Evolutionary conservation across 2,797 vertebrate genomes (phyloP), one percentile per base, ranked within the genome.

Genomic region (Arrhamphus sclerolepis): DNA sequence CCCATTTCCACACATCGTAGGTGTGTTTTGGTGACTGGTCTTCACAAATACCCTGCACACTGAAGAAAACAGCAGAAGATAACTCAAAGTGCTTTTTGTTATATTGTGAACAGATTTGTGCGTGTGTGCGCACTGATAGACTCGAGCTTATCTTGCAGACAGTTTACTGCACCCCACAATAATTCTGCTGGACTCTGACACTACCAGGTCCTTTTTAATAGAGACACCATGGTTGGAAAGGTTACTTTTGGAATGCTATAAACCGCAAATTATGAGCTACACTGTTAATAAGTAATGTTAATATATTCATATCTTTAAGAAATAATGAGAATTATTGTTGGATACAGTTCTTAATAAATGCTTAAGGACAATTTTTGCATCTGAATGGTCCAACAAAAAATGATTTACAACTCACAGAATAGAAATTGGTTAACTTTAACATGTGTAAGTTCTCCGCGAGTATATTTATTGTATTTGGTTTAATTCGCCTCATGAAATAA

Each of bases 1-100:
- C 75, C 76, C 2, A 34, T 62, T 70, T 75, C 62, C 76, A 53
- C 54, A 70, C 51, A 75, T 77, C 60, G 48, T 50, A 66, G 70
- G 54, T 62, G 51, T 28, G 56, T 78, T 84, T 72, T 7, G 67
- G 19, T 62, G 60, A 66, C 56, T 17, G 2, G 48, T 74, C 42
- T 55, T 62, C 54, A 46, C 60, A 51, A 61, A 72, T 39, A 70
- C 40, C 1, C 17, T 29, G n/a, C 1, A 29, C 20, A 53, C 34
- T 21, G 44, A 52, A 47, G 29, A 56, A n/a, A 61, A 46, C 1
- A 29, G 16, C 19, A 29, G 16, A 34, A 31, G 14, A 14, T 38
- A 39, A 40, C 20, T 56, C 38, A 13, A 39, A 28, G 20, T 18
- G 56, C 24, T 38, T 29, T 60, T 18, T 24, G 24, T 19, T 41